These are phyloP conservation scores for Epizoanthus illoricatus DNA, from an alignment of 92 coral and sea anemone genomes.

Conservation along the genomic window DNA sequence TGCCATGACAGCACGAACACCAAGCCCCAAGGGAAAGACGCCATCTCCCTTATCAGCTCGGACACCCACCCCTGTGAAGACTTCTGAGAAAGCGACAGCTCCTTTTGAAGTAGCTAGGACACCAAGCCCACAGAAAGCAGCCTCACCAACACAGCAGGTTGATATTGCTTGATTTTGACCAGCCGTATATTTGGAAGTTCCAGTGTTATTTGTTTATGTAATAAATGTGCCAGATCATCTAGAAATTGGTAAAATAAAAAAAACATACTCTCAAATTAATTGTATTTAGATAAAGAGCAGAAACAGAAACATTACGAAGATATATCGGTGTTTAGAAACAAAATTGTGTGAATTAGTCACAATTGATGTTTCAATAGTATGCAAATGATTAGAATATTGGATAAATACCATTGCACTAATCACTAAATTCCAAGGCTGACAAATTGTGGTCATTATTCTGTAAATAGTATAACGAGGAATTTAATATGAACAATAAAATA, in stretches of 20 bases:
- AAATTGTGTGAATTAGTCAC: not conserved
- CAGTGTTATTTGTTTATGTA: not conserved
- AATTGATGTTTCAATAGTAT: not conserved
- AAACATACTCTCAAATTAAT: not conserved
- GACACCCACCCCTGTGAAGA: slow-evolving; percentile 43
- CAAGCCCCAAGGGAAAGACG: slow-evolving; percentile 61
- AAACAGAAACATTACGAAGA: too few relatives aligned
- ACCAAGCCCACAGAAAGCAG: slow-evolving; percentile 32
- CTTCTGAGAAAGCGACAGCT: slow-evolving; percentile 1
- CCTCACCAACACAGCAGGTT: slow-evolving; percentile 24
- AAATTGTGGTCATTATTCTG: too few relatives aligned
- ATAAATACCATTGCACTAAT: not conserved
- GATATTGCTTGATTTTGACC: slow-evolving; percentile 22
- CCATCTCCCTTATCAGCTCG: slow-evolving; percentile 48
- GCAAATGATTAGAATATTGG: not conserved
- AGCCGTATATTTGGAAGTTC: not conserved
- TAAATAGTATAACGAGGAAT: too few relatives aligned
- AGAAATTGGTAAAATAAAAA: not conserved
- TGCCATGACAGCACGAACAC: slow-evolving; percentile 45
- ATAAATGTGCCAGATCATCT: not conserved
- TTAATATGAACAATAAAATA: too few relatives aligned
- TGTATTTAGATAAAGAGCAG: too few relatives aligned
- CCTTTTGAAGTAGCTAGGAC: slow-evolving; percentile 25
- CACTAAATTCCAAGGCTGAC: too few relatives aligned
- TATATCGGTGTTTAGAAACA: not conserved